A percentile compares a stretch with the other conserved stretches of the same genome.
Evolutionary conservation across 2,113 vertebrate species (phyloP).

Genomic region (Brevimyrus niger): DNA sequence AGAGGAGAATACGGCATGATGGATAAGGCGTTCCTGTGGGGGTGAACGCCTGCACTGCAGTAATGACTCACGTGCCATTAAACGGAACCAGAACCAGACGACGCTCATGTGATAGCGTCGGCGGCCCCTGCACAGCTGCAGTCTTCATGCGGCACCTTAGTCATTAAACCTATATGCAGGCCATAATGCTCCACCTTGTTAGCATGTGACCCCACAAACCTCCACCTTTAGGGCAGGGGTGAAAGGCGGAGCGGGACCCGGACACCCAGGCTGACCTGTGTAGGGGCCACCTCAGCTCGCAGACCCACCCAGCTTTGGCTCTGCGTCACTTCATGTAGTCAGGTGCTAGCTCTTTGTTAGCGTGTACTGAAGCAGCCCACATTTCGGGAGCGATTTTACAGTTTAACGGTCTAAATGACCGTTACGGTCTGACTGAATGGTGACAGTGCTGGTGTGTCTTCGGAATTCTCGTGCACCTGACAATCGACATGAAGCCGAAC

Average conservation of each 20-base stretch:
- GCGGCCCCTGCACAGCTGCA: constrained; percentile 28
- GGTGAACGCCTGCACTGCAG: background rate
- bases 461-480: background rate
- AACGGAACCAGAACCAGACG: background rate
- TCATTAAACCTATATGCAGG: background rate
- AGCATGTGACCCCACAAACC: background rate
- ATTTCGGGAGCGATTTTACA: background rate
- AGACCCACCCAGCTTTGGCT: background rate
- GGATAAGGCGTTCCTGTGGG: background rate
- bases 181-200: background rate
- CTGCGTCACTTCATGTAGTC: background rate
- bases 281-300: too few species aligned
- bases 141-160: background rate
- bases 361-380: background rate
- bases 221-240: background rate
- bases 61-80: background rate
- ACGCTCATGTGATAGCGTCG: constrained; percentile 20
- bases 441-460: background rate
- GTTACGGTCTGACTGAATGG: background rate
- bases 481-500: background rate
- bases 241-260: background rate
- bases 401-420: background rate
- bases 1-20: background rate
- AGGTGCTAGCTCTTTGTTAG: background rate
- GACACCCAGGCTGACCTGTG: too few species aligned